phyloP scores from a whole-genome alignment of 2,888 invertebrate species.

The Merodon equestris region DNA sequence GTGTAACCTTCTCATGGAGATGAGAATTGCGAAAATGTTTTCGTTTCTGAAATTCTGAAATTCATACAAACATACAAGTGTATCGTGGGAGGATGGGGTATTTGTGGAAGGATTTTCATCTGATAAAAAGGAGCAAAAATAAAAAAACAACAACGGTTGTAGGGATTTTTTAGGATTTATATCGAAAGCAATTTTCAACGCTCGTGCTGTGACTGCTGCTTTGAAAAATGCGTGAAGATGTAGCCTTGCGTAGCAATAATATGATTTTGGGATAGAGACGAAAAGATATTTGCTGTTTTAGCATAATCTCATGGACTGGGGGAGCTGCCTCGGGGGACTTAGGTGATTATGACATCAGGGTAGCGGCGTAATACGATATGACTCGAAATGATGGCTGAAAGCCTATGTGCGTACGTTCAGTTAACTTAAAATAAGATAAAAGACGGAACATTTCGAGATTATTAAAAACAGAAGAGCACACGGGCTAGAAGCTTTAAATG shows the following conservation, averaged over 20 bases:
- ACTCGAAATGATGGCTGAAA: no score
- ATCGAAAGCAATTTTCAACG: slow-evolving; percentile 64
- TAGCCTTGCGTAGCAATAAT: slow-evolving; percentile 47
- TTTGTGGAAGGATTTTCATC: slow-evolving; percentile 64
- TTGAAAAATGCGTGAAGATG: slow-evolving; percentile 32
- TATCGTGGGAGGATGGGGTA: slow-evolving; percentile 29
- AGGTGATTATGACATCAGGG: slow-evolving; percentile 56
- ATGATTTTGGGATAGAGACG: slow-evolving; percentile 12
- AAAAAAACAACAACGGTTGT: slow-evolving; percentile 13
- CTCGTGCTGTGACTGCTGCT: slow-evolving; percentile 59
- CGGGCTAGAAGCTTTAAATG: no score
- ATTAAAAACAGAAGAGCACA: no score
- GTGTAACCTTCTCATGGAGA: slow-evolving; percentile 23
- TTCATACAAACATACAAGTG: slow-evolving; percentile 8
- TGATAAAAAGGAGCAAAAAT: slow-evolving; percentile 30
- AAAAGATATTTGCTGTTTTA: neutral
- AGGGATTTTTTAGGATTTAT: slow-evolving; percentile 61
- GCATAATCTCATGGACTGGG: no score
- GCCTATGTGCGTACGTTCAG: no score
- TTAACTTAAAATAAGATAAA: no score
- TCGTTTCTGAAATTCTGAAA: slow-evolving; percentile 52
- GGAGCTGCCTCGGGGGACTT: slow-evolving; percentile 20
- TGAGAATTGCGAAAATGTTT: slow-evolving; percentile 61
- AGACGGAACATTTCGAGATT: no score
- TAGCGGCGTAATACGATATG: no score